A percentile compares a stretch with the other conserved stretches of the same genome.
Evolutionary conservation across 2,113 vertebrate genomes (phyloP).

Genomic region (Loxodonta africana): DNA sequence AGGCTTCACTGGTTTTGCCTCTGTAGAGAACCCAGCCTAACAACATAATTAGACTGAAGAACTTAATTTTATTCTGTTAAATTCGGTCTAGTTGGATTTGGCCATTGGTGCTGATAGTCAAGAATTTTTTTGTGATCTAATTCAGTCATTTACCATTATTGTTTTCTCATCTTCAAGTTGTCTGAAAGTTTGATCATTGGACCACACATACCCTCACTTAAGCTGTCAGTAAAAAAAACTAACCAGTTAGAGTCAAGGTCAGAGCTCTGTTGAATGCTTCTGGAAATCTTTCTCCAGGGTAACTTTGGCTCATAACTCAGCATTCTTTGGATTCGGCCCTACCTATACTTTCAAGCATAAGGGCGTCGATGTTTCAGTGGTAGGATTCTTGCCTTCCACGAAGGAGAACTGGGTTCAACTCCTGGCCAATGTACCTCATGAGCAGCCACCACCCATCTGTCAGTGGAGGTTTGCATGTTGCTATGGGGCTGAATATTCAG

Average conservation of each 20-base stretch:
- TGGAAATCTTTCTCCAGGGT: background rate
- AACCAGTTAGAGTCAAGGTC: background rate
- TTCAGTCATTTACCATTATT: background rate
- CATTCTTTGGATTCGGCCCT: background rate
- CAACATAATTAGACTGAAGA: background rate
- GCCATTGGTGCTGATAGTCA: background rate
- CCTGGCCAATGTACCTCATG: too few species aligned
- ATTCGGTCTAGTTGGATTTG: background rate
- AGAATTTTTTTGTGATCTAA: background rate
- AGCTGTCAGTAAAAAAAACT: background rate
- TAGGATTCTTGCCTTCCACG: too few species aligned
- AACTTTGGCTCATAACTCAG: background rate
- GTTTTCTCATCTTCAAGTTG: background rate
- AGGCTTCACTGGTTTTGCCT: too few species aligned
- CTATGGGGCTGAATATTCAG: too few species aligned
- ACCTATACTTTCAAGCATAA: too few species aligned
- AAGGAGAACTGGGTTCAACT: too few species aligned
- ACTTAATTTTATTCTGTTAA: background rate
- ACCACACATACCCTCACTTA: background rate
- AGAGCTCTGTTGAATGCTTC: background rate
- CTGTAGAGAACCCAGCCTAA: too few species aligned
- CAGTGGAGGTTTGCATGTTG: too few species aligned
- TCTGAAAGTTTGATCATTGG: slow-evolving; percentile 24
- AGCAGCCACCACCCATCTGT: too few species aligned
- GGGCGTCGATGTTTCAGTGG: too few species aligned